phyloP scores from a whole-genome alignment of 2,797 vertebrate species.

The Lophura swinhoii region DNA sequence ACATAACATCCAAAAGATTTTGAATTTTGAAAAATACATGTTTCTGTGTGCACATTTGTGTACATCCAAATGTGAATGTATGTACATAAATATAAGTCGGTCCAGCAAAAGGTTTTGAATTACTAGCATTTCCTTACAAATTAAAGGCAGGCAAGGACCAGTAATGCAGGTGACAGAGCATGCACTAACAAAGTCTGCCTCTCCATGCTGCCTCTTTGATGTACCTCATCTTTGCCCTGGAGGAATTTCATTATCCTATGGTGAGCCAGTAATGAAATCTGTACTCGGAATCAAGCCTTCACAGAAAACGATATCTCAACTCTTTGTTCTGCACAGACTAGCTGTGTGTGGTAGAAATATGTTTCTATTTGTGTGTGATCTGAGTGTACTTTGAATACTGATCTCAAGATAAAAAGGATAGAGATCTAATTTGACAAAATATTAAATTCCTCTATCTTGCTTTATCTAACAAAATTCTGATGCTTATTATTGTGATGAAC shows the following conservation, averaged over 20 bases:
- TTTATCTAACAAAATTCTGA: conserved; percentile 66
- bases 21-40: background rate
- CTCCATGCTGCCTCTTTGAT: conserved; percentile 70
- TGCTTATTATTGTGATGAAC: conserved; percentile 66
- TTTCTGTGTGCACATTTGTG: background rate
- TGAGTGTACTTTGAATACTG: conserved; percentile 68
- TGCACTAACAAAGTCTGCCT: conserved; percentile 70
- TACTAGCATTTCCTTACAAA: conserved; percentile 71
- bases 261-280: conserved; percentile 76
- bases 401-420: conserved; percentile 70
- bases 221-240: conserved; percentile 71
- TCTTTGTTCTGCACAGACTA: conserved; percentile 72
- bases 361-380: conserved; percentile 69
- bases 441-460: conserved; percentile 68
- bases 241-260: conserved; percentile 77
- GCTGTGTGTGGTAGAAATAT: conserved; percentile 71
- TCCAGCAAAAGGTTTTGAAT: conserved; percentile 60
- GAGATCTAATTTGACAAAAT: conserved; percentile 74
- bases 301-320: conserved; percentile 70
- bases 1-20: conserved; percentile 14
- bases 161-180: conserved; percentile 66
- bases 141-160: conserved; percentile 72
- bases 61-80: background rate
- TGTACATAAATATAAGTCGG: background rate
- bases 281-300: conserved; percentile 74